Evolutionary conservation across 2,113 vertebrate genomes (phyloP), one percentile per base, ranked within the genome.

Genomic region (Hepsetus odoe): DNA sequence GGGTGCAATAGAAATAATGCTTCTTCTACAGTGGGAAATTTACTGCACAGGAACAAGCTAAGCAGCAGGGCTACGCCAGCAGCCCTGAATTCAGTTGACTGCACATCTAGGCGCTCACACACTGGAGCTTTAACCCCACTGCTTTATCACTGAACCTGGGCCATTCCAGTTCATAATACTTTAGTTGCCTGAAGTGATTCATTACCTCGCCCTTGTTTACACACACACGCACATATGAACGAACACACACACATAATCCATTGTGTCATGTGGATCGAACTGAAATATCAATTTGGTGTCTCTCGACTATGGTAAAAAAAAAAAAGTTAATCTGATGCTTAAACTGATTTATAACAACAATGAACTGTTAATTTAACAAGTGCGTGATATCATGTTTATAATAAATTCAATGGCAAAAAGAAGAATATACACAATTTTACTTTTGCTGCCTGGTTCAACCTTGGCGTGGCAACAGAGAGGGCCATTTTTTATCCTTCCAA

Each of bases 101-200:
- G 68, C 77, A 80, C 81, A 76, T 30, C 38, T 9, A 80, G 65
- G 58, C 72, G 28, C 22, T 58, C 59, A 79, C 38, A 71, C 62
- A 35, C 46, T 56, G 71, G 46, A 18, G 30, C 61, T 68, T 67
- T 56, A 75, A 76, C 74, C 62, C 26, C 35, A 53, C 26, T 70
- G 16, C 33, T 49, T 79, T n/a, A 71, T 76, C 81, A 74, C 28
- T 68, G 61, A 62, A 74, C 69, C 68, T 16, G 53, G 40, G 46
- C 49, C 35, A 26, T 64, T 33, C 18, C 49, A 79, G 28, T 65
- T 58, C 72, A 56, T 58, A 79, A 75, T 28, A 40, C 62, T 66
- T 66, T 65, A 56, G 42, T 76, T 12, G 42, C 44, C 28, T 64
- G 61, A 76, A 80, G 55, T 51, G 5, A 59, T 55, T 72, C 62